Percentiles rank a stretch among this genome's conserved stretches.
Conservation (phyloP, 2,797 vertebrate genomes). For the Pagetopsis macropterus region DNA sequence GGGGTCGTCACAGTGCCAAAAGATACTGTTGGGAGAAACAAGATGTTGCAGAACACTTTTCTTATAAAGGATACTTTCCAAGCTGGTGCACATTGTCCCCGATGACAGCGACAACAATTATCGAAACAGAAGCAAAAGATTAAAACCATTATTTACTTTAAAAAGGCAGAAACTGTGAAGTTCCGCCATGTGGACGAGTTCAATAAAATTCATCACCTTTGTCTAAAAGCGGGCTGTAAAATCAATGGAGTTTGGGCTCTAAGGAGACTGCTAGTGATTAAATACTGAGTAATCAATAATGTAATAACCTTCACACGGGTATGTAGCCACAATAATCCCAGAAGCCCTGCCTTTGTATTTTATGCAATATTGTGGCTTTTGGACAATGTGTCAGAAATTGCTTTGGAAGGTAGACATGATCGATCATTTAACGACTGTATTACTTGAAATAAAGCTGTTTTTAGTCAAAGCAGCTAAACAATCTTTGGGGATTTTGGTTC, state of each 20-base stretch:
- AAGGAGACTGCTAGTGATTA: constrained; percentile 72
- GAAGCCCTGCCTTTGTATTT: constrained; percentile 13
- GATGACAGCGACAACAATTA: constrained; percentile 11
- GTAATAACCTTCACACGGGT: constrained; percentile 71
- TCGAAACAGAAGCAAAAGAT: constrained; percentile 30
- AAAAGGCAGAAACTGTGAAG: constrained; percentile 48
- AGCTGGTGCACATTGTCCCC: constrained; percentile 20
- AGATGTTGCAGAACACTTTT: constrained; percentile 31
- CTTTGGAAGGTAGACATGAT: not conserved
- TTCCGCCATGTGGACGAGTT: constrained; percentile 62
- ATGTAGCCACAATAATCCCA: constrained; percentile 54
- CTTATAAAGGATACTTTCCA: constrained; percentile 29
- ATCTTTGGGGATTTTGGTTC: not conserved
- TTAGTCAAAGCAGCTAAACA: not conserved
- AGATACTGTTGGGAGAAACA: constrained; percentile 32
- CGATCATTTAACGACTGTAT: not conserved
- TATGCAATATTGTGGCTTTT: constrained; percentile 11
- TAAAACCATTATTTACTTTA: constrained; percentile 65
- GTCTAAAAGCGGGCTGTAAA: constrained; percentile 58
- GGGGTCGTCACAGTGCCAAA: not conserved
- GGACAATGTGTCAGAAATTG: too few species aligned
- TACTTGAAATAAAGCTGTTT: not conserved
- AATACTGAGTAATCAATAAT: constrained; percentile 80
- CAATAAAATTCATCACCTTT: constrained; percentile 74
- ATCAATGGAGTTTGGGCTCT: constrained; percentile 78